Base-by-base conservation (phyloP, 2,113 vertebrate genomes). In the Pandion haliaetus region DNA sequence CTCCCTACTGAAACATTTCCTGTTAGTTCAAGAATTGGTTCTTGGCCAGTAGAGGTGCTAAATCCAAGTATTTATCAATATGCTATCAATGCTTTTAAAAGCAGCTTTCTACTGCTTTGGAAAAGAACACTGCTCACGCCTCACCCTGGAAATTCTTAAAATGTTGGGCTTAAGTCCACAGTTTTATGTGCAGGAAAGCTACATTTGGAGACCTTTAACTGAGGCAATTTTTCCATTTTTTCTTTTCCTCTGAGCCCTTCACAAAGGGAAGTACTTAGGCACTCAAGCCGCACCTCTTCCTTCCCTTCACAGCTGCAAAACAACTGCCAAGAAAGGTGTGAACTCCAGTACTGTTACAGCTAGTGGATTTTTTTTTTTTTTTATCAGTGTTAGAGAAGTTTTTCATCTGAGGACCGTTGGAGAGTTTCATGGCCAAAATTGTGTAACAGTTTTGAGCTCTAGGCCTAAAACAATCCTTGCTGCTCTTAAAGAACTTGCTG, bases 41-140 rank as follows among this genome's bases (percentile, higher is more conserved):
- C n/a, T 85, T 76, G 47, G 73, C 81, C 66, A 85, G 32, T 54
- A 79, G 55, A 85, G 54, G 54, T 87, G 79, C 38, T 61, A 86
- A 88, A 70, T 86, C n/a, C 50, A 90, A 92, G 73, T 94, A 90
- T 95, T 90, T 97, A 74, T 92, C 76, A 66, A 58, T 95, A 87
- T 65, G 28, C 23, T 82, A 28, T 87, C 73, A 72, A 9, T 47
- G 54, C 52, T 93, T 93, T 82, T 69, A 45, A 81, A 81, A 77
- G 42, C 7, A 10, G 32, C 55, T 92, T 94, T 93, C 57, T 90
- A 4, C 58, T 83, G 36, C 71, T 80, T 78, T 74, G 57, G 62
- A 78, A 93, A 90, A 82, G 49, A 17, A 17, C 14, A 19, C 38
- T 83, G 58, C 58, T 94, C 74, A 83, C 58, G 83, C 69, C n/a